Conservation (phyloP, 2,797 vertebrate species). For the Rhinella marina region DNA sequence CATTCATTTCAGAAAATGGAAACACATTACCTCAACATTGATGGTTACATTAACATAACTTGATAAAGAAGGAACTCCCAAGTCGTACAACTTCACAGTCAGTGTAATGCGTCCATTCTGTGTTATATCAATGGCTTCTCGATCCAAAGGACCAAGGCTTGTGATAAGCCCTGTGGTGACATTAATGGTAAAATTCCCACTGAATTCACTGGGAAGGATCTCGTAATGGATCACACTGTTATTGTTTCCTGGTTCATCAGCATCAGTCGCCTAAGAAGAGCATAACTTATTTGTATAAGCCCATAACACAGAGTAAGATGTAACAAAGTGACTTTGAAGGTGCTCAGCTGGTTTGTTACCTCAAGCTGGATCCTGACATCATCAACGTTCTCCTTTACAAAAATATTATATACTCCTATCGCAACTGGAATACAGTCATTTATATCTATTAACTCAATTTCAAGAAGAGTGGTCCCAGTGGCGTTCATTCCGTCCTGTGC, state of each 20-base stretch:
- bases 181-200: conserved; percentile 83
- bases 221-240: conserved; percentile 82
- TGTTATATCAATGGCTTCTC: conserved; percentile 77
- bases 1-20: background rate
- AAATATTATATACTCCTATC: conserved; percentile 76
- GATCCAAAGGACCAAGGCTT: conserved; percentile 77
- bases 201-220: conserved; percentile 76
- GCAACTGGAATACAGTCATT: conserved; percentile 81
- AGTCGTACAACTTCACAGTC: conserved; percentile 80
- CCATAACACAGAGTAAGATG: background rate
- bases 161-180: conserved; percentile 71
- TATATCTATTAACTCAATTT: conserved; percentile 82
- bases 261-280: conserved; percentile 82
- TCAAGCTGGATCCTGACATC: conserved; percentile 64
- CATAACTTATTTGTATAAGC: background rate
- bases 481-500: conserved; percentile 77
- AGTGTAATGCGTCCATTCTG: conserved; percentile 78
- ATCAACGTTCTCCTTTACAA: conserved; percentile 75
- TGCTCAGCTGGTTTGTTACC: conserved; percentile 63
- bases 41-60: conserved; percentile 74
- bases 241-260: conserved; percentile 75
- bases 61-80: conserved; percentile 71
- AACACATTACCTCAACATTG: conserved; percentile 79
- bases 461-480: conserved; percentile 75
- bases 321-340: background rate